Percentiles rank a stretch among this genome's conserved stretches.
Evolutionary conservation across 1,140 invertebrate species (phyloP).

Genomic region (Drosophila aff.): DNA sequence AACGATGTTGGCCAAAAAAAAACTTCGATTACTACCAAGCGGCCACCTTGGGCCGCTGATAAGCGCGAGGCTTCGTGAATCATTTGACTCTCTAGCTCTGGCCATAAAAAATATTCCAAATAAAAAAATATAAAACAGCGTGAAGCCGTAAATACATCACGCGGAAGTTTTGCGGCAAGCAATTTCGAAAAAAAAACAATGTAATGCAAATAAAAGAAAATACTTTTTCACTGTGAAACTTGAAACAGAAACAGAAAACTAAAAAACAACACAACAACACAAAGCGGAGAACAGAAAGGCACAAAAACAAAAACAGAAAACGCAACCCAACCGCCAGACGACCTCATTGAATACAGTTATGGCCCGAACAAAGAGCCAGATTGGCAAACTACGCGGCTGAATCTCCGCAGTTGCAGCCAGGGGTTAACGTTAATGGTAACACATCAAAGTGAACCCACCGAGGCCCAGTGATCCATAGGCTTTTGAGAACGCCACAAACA

Average conservation of each 20-base stretch:
- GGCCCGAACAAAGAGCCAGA: conserved; percentile 60
- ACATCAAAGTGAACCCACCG: conserved; percentile 13
- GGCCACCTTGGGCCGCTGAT: conserved; percentile 24
- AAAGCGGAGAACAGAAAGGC: conserved; percentile 27
- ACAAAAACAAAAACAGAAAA: conserved; percentile 50
- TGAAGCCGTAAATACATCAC: conserved; percentile 36
- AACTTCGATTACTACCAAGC: conserved; percentile 4
- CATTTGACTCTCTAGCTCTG: conserved; percentile 14
- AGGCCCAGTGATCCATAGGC: conserved; percentile 15
- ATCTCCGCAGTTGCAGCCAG: conserved; percentile 22
- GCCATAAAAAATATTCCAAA: neutral
- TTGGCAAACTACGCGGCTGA: conserved; percentile 35
- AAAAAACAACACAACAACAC: conserved; percentile 32
- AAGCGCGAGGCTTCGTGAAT: conserved; percentile 40
- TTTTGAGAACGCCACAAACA: conserved; percentile 7
- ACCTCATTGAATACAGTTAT: conserved; percentile 82
- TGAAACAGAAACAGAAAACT: conserved; percentile 41
- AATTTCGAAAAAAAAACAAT: conserved; percentile 21
- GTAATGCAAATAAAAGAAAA: conserved; percentile 53
- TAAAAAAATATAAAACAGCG: conserved; percentile 1
- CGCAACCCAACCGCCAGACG: conserved; percentile 47
- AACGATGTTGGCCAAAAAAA: conserved; percentile 34
- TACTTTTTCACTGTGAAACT: conserved; percentile 35
- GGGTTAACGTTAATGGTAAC: conserved; percentile 29
- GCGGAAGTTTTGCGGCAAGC: conserved; percentile 45